Percentiles rank a stretch among this genome's conserved stretches.
These are phyloP conservation scores for Phymatocera aterrima DNA, from an alignment of 2,888 invertebrate genomes.

Conservation along the genomic window DNA sequence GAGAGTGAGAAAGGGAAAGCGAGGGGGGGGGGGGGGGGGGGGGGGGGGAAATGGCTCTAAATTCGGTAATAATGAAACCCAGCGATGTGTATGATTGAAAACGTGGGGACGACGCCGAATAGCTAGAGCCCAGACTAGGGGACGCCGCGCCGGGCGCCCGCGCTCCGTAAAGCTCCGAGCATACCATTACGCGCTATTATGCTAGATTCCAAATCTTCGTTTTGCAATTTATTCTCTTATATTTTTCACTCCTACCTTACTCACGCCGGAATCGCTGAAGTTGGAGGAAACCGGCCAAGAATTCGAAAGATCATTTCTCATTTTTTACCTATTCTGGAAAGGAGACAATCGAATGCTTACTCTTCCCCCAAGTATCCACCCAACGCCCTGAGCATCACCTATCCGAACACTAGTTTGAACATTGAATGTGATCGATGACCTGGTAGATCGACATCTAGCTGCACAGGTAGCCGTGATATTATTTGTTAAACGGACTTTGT, in stretches of 20 bases:
- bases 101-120: slow-evolving; percentile 61
- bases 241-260: not conserved
- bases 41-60: slow-evolving; percentile 60
- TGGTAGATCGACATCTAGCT: not conserved
- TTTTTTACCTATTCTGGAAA: not conserved
- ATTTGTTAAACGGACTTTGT: not conserved
- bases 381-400: not conserved
- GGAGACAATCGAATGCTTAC: not conserved
- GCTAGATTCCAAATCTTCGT: slow-evolving; percentile 45
- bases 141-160: slow-evolving; percentile 27
- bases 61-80: slow-evolving; percentile 70
- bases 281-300: not conserved
- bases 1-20: slow-evolving; percentile 32
- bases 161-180: slow-evolving; percentile 45
- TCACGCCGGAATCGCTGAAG: not conserved
- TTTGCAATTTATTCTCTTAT: slow-evolving; percentile 18
- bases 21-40: slow-evolving; percentile 33
- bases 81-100: slow-evolving; percentile 71
- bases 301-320: not conserved
- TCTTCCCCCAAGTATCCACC: not conserved
- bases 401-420: not conserved
- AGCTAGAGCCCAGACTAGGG: slow-evolving; percentile 54
- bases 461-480: not conserved
- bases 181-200: slow-evolving; percentile 60
- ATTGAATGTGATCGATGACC: slow-evolving; percentile 17